Percentiles rank a stretch among this genome's conserved stretches.
These are phyloP conservation scores for Spinus olivaceus DNA, from an alignment of 2,797 vertebrate species.

Conservation along the genomic window DNA sequence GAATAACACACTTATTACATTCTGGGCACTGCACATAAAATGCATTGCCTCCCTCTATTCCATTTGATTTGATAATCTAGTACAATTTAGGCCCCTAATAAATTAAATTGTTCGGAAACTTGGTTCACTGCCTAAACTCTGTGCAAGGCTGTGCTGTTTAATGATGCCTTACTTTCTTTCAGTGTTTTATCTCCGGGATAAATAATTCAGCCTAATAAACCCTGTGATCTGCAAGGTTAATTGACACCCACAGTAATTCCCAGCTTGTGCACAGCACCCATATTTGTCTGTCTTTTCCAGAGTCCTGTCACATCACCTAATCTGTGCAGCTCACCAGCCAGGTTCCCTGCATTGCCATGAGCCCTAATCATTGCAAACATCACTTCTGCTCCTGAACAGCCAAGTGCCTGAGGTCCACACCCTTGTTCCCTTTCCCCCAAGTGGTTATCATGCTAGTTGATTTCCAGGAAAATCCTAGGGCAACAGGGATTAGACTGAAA, in stretches of 20 bases:
- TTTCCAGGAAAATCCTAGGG: background rate
- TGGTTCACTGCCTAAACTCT: constrained; percentile 61
- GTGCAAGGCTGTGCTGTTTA: constrained; percentile 41
- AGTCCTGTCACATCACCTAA: background rate
- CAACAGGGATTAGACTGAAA: background rate
- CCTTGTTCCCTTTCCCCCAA: background rate
- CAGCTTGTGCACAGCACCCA: background rate
- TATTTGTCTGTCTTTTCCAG: background rate
- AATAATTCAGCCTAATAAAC: constrained; percentile 62
- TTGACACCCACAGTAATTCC: constrained; percentile 51
- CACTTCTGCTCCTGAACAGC: background rate
- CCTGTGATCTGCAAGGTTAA: constrained; percentile 58
- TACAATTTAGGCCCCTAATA: constrained; percentile 55
- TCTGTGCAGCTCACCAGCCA: background rate
- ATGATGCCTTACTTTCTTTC: constrained; percentile 47
- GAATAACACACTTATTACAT: constrained; percentile 28
- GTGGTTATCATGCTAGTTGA: background rate
- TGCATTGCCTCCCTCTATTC: constrained; percentile 40
- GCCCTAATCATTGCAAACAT: background rate
- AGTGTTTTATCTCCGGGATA: constrained; percentile 57
- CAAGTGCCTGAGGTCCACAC: background rate
- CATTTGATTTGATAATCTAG: constrained; percentile 62
- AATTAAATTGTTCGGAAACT: constrained; percentile 66
- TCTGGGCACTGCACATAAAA: constrained; percentile 22
- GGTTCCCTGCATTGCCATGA: background rate